These are phyloP conservation scores for Schlechtendalia chinensis DNA, from an alignment of 1,140 invertebrate genomes.

Conservation along the genomic window DNA sequence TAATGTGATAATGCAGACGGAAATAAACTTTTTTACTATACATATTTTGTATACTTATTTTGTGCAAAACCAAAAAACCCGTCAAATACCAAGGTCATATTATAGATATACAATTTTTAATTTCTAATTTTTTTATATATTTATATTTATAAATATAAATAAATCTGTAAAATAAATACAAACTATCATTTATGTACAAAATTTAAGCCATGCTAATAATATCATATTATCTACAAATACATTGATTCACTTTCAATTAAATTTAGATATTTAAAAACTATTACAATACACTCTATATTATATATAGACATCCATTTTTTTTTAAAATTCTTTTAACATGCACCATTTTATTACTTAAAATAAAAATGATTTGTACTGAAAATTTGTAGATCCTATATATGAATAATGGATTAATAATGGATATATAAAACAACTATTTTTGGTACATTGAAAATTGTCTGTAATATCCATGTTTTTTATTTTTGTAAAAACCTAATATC, in stretches of 20 bases:
- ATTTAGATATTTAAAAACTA: not conserved
- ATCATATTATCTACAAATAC: not conserved
- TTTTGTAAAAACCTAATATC: too few relatives aligned
- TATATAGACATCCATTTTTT: not conserved
- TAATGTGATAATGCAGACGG: slow-evolving; percentile 36
- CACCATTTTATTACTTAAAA: not conserved
- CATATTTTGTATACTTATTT: slow-evolving; percentile 10
- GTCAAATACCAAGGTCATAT: slow-evolving; percentile 2
- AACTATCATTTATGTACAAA: slow-evolving; percentile 40
- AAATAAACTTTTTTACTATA: slow-evolving; percentile 29
- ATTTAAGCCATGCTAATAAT: slow-evolving; percentile 14
- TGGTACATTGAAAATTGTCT: too few relatives aligned
- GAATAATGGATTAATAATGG: too few relatives aligned
- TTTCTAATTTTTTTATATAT: slow-evolving; percentile 4
- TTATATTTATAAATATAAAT: slow-evolving; percentile 31
- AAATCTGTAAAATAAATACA: slow-evolving; percentile 43
- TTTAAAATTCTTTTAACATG: not conserved
- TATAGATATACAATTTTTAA: slow-evolving; percentile 24
- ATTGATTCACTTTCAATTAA: not conserved
- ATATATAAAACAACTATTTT: too few relatives aligned
- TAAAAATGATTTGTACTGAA: too few relatives aligned
- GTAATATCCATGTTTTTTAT: too few relatives aligned
- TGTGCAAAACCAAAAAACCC: slow-evolving; percentile 30
- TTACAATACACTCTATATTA: slow-evolving; percentile 32
- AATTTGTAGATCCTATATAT: too few relatives aligned